These are phyloP conservation scores for Tachyglossus aculeatus DNA, from an alignment of 2,797 vertebrate species.

Conservation along the genomic window DNA sequence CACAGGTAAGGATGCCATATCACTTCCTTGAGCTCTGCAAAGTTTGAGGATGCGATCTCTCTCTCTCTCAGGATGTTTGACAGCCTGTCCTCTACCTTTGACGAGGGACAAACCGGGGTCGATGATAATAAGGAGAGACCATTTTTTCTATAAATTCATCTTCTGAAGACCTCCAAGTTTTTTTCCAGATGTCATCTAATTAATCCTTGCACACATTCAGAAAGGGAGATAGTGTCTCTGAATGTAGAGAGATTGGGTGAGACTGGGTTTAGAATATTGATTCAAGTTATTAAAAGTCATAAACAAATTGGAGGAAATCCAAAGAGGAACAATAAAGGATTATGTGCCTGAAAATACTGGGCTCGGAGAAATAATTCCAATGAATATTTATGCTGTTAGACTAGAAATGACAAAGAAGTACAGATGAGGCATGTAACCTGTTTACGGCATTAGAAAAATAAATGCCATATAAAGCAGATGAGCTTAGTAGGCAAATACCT, in stretches of 20 bases:
- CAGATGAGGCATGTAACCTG: background rate
- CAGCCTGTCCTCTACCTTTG: too few relatives aligned
- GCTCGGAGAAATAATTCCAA: too few relatives aligned
- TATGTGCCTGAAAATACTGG: too few relatives aligned
- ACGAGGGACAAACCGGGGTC: too few relatives aligned
- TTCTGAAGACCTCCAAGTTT: background rate
- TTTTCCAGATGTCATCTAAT: background rate
- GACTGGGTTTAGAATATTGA: background rate
- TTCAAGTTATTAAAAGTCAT: background rate
- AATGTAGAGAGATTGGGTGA: background rate
- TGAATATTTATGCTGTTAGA: too few relatives aligned
- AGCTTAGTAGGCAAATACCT: background rate
- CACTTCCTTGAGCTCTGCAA: too few relatives aligned
- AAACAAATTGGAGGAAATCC: conserved; percentile 1
- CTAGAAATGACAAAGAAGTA: background rate
- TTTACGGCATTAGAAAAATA: background rate
- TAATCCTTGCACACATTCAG: background rate
- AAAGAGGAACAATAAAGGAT: conserved; percentile 8
- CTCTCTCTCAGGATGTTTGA: too few relatives aligned
- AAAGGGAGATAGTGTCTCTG: background rate
- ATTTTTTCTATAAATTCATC: too few relatives aligned
- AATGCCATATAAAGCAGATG: background rate
- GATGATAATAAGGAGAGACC: too few relatives aligned
- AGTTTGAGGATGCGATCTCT: too few relatives aligned
- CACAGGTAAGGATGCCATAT: too few relatives aligned